A percentile compares a stretch with the other conserved stretches of the same genome.
Evolutionary conservation across 1,140 invertebrate genomes (phyloP).

Genomic region (Carposina sasakii): DNA sequence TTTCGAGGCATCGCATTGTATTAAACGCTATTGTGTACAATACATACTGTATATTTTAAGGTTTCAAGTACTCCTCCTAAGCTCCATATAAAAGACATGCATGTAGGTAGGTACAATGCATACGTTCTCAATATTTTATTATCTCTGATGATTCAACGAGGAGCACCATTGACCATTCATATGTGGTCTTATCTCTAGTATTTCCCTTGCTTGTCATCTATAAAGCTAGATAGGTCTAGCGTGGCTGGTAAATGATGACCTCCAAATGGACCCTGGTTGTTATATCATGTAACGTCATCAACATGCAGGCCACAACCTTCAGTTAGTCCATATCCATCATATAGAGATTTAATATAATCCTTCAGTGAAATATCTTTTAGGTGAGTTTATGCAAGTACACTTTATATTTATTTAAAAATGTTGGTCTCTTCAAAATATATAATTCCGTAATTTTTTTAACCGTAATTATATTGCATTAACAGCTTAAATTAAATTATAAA

Average conservation of each 20-base stretch:
- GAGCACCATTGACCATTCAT: conserved; percentile 15
- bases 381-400: no score
- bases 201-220: neutral
- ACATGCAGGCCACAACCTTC: conserved; percentile 39
- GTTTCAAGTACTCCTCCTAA: no score
- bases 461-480: conserved; percentile 28
- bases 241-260: conserved; percentile 18
- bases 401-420: no score
- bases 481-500: no score
- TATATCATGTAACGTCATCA: conserved; percentile 37
- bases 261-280: conserved; percentile 18
- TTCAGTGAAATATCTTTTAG: neutral
- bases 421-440: no score
- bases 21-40: no score
- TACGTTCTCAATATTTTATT: no score
- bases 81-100: no score
- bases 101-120: no score
- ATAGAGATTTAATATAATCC: neutral
- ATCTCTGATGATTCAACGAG: conserved; percentile 31
- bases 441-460: no score
- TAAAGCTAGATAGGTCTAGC: conserved; percentile 12
- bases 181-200: neutral
- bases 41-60: no score
- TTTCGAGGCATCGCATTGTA: no score
- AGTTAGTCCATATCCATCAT: conserved; percentile 32